Evolutionary conservation across 2,113 vertebrate genomes (phyloP).

Genomic region (Pterophyllum scalare): DNA sequence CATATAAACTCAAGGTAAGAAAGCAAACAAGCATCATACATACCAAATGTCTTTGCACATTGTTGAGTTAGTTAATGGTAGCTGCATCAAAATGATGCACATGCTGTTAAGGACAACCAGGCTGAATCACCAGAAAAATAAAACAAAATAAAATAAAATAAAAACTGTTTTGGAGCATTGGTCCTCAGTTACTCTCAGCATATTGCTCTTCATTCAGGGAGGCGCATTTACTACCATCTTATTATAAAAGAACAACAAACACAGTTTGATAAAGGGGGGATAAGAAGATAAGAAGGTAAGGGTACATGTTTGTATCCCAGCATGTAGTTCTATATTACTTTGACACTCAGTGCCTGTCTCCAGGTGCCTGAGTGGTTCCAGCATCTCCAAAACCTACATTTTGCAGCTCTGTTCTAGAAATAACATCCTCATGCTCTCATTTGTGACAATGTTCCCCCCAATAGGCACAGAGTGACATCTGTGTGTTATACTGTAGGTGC

Average conservation of each 20-base stretch:
- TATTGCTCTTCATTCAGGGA: neutral
- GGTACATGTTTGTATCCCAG: neutral
- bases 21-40: neutral
- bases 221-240: slow-evolving; percentile 6
- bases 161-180: neutral
- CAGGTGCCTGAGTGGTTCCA: neutral
- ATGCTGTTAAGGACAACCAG: slow-evolving; percentile 3
- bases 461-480: slow-evolving; percentile 36
- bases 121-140: neutral
- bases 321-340: neutral
- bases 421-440: neutral
- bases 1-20: neutral
- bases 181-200: neutral
- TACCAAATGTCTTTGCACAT: neutral
- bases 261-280: neutral
- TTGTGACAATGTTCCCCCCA: slow-evolving; percentile 16
- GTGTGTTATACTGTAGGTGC: slow-evolving; percentile 19
- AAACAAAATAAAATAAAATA: neutral
- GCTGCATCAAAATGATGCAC: neutral
- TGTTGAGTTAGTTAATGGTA: neutral
- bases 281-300: neutral
- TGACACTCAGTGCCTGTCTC: slow-evolving; percentile 9
- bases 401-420: slow-evolving; percentile 10
- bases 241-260: neutral
- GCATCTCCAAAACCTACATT: slow-evolving; percentile 5